Base-by-base conservation (phyloP, 1,140 invertebrate species). In the Orchestia grillus region DNA sequence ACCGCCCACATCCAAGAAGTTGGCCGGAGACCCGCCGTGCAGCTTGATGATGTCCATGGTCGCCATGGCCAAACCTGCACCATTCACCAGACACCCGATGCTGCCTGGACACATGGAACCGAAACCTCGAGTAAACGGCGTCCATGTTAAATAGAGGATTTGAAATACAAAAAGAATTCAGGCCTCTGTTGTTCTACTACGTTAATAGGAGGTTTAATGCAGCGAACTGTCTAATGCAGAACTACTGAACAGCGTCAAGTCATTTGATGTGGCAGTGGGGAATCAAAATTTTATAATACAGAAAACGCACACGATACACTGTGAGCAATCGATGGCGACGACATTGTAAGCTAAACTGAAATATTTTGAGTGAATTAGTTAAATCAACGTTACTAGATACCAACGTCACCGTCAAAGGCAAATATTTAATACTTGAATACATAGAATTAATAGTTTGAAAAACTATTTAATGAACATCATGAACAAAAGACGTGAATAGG, bases 21-120 rank as follows among this genome's bases (percentile, higher is more conserved):
- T 99, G 0, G 99, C 99, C 40, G 99, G 99, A 97, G 98, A 98
- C 87, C 99, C 99, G 90, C 99, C 99, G 97, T 99, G 99, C 0
- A 99, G 97, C 97, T 99, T 99, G 88, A 99, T 99, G 57, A 99
- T 99, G 97, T 99, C 99, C 99, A 99, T 99, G n/a, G 99, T 99
- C 45, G 99, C 99, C 99, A 99, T 99, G 16, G 99, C 99, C n/a
- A 99, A 97, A 44, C 99, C 99, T 96, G 99, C 99, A 43, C 99
- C 99, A 98, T 99, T 99, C 0, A 99, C 99, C 98, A 98, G 96
- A 96, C 97, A 98, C 41, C 97, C 97, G 97, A 98, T 98, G 96
- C 97, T 97, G 62, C 97, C 97, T 97, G 96, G 47, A 90, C 3
- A 90, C 62, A 36, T 19, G 28, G 28, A 15, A 77, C 62, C 36